Evolutionary conservation across 2,888 invertebrate species (phyloP).

Genomic region (Andrena minutula): DNA sequence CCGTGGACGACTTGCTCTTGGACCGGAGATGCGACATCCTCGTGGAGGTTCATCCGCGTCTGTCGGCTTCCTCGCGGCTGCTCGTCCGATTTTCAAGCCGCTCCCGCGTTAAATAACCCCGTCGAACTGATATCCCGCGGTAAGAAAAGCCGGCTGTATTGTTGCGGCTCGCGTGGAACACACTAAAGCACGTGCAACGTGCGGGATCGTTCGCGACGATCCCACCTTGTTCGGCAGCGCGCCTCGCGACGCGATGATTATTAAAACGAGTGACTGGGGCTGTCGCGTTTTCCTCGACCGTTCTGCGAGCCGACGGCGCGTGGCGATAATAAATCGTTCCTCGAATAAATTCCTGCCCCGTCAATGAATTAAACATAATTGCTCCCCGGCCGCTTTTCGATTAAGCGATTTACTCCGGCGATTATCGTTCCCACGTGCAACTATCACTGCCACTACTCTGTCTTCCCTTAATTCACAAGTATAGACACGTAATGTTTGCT

Average conservation of each 20-base stretch:
- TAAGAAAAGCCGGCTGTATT: constrained; percentile 1
- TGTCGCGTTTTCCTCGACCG: neutral
- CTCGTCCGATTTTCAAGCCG: neutral
- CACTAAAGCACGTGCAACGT: neutral
- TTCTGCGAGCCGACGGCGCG: neutral
- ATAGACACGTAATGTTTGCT: too few species aligned
- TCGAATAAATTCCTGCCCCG: neutral
- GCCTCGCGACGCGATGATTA: neutral
- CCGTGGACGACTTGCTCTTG: constrained; percentile 50
- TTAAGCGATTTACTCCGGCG: neutral
- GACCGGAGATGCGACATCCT: constrained; percentile 71
- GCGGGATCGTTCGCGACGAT: neutral
- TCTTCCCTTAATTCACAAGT: too few species aligned
- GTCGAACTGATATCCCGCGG: constrained; percentile 21
- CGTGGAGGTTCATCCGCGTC: neutral
- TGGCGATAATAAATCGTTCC: neutral
- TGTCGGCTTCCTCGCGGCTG: neutral
- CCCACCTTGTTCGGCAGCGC: neutral
- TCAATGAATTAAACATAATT: neutral
- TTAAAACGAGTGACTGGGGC: constrained; percentile 6
- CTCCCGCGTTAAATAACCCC: constrained; percentile 12
- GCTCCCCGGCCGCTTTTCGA: neutral
- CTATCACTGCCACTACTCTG: neutral
- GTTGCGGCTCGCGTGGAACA: neutral
- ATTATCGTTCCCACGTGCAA: neutral